Evolutionary conservation across 2,797 vertebrate species (phyloP).

Genomic region (Semotilus atromaculatus): DNA sequence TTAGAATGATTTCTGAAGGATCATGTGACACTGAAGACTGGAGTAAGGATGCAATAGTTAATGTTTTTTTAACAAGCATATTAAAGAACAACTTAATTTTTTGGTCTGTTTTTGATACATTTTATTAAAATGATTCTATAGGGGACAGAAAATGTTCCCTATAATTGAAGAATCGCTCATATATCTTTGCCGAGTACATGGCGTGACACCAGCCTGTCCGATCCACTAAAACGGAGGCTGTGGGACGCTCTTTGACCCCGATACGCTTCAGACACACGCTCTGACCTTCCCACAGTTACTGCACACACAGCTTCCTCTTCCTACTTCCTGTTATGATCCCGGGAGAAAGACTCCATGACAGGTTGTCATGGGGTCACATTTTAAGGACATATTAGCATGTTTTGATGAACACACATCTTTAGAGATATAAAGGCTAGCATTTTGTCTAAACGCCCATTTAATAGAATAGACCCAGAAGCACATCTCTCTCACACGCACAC

Average conservation of each 20-base stretch:
- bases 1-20: too few relatives aligned
- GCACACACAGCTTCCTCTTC: constrained; percentile 65
- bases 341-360: background rate
- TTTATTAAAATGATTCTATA: background rate
- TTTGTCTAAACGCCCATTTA: background rate
- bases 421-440: background rate
- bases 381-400: background rate
- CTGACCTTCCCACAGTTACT: constrained; percentile 53
- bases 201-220: constrained; percentile 50
- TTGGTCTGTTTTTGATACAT: background rate
- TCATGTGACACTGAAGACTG: too few relatives aligned
- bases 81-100: background rate
- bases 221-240: constrained; percentile 49
- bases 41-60: too few relatives aligned
- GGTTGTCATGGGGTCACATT: background rate
- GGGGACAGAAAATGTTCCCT: background rate
- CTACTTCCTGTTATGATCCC: constrained; percentile 68
- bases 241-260: constrained; percentile 65
- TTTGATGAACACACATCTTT: background rate
- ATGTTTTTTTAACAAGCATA: background rate
- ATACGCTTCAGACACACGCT: constrained; percentile 43
- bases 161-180: background rate
- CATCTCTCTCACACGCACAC: background rate
- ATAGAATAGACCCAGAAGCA: background rate
- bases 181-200: background rate